phyloP scores from a whole-genome alignment of 2,888 invertebrate species.

The Drosophila mimetica region DNA sequence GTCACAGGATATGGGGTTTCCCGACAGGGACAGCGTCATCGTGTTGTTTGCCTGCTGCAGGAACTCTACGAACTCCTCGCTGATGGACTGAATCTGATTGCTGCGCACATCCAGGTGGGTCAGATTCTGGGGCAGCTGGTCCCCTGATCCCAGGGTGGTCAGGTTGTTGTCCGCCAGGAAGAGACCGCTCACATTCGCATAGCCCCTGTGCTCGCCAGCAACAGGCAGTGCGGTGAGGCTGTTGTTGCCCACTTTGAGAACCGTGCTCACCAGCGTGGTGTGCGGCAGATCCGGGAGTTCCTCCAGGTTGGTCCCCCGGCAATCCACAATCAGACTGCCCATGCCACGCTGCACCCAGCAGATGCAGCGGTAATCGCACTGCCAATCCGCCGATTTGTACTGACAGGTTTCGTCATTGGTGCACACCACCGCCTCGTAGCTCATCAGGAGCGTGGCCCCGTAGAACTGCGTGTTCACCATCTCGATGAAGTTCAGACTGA shows the following conservation, averaged over 20 bases:
- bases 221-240: slow-evolving; percentile 80
- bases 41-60: slow-evolving; percentile 84
- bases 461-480: slow-evolving; percentile 86
- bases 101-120: slow-evolving; percentile 85
- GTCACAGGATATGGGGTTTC: slow-evolving; percentile 88
- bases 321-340: slow-evolving; percentile 84
- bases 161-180: slow-evolving; percentile 85
- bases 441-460: slow-evolving; percentile 59
- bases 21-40: slow-evolving; percentile 85
- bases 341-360: slow-evolving; percentile 85
- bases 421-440: slow-evolving; percentile 54
- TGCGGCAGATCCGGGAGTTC: slow-evolving; percentile 82
- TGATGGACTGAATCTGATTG: slow-evolving; percentile 86
- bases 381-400: slow-evolving; percentile 83
- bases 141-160: slow-evolving; percentile 70
- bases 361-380: slow-evolving; percentile 85
- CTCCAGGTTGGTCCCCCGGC: slow-evolving; percentile 84
- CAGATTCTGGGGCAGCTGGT: slow-evolving; percentile 84
- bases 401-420: slow-evolving; percentile 84
- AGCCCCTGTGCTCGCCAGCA: slow-evolving; percentile 75
- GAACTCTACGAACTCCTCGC: slow-evolving; percentile 81
- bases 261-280: slow-evolving; percentile 67
- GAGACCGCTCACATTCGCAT: slow-evolving; percentile 85
- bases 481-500: slow-evolving; percentile 85
- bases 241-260: slow-evolving; percentile 84